Evolutionary conservation across 2,797 vertebrate genomes (phyloP).

Genomic region (Bryconaethiops microstoma): DNA sequence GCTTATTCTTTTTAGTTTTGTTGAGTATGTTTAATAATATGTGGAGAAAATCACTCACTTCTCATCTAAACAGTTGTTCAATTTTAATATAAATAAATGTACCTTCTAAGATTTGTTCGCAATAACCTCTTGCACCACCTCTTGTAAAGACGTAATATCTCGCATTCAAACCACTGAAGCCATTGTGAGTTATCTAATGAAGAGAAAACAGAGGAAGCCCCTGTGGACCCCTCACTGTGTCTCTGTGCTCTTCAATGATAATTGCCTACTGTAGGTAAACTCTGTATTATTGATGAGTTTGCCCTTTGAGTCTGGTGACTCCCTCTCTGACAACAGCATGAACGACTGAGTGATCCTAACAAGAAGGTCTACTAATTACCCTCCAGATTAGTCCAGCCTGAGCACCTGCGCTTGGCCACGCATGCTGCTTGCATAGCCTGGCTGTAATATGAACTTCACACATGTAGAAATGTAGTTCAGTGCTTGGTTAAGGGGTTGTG

Average conservation of each 20-base stretch:
- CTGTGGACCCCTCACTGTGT: background rate
- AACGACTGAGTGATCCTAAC: constrained; percentile 42
- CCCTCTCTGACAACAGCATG: constrained; percentile 30
- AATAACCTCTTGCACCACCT: background rate
- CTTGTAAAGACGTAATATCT: background rate
- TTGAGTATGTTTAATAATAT: too few species aligned
- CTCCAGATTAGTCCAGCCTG: constrained; percentile 26
- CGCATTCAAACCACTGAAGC: background rate
- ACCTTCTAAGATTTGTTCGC: background rate
- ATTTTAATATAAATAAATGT: background rate
- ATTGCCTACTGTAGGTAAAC: background rate
- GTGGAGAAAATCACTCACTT: too few species aligned
- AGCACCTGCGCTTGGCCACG: constrained; percentile 28
- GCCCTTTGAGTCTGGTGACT: constrained; percentile 24
- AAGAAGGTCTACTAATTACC: constrained; percentile 46
- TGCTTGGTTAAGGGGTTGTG: background rate
- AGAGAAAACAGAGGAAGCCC: background rate
- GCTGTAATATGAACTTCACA: background rate
- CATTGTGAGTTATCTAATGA: background rate
- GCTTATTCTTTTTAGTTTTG: too few species aligned
- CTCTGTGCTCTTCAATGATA: constrained; percentile 5
- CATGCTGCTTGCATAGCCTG: constrained; percentile 4
- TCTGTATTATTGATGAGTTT: constrained; percentile 43
- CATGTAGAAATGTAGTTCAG: background rate
- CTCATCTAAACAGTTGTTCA: too few species aligned